Base-by-base conservation (phyloP, 2,113 vertebrate genomes). In the Bothrops jararaca region DNA sequence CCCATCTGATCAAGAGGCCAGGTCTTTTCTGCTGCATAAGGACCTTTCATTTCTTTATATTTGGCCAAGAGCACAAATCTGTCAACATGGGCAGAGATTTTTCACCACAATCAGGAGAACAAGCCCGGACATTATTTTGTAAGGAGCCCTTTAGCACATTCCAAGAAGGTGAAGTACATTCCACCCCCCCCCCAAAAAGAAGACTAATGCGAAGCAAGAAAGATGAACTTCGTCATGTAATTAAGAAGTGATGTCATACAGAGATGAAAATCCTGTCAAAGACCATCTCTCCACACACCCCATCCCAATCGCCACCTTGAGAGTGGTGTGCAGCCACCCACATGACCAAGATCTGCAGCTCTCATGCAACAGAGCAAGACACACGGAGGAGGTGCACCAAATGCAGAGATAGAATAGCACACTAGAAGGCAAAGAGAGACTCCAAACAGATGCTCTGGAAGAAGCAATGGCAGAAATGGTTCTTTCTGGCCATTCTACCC, bases 401-500 rank as follows among this genome's bases (percentile, higher is more conserved):
- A 48, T 20, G 23, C 56, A 86, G 48, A 64, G 7, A 6, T 12
- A 80, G 60, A 29, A 6, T 22, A 58, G 50, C 34, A 80, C 18
- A 42, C 58, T 6, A 22, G 50, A 91, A 39, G 10, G 12, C 54
- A 52, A 20, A 74, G 50, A 92, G 74, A 69, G 15, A 85, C 11
- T 23, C 45, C 56, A 26, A 58, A 42, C 52, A 93, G 39, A 26
- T 4, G 48, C 12, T 24, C 6, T 20, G 48, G n/a, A 34, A 92
- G 69, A 85, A 90, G 74, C 74, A 86, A 6, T 11, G 12, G 42
- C 29, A 58, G 88, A 90, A 24, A 24, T n/a, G 24, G 50, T 87
- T 92, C 48, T 89, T 93, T 90, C 91, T 93, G 91, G 91, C 92
- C 91, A 50, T 64, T 12, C 11, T 54, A 24, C n/a, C 39, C 64